phyloP scores from a whole-genome alignment of 2,888 invertebrate genomes.

The Diabrotica balteata region DNA sequence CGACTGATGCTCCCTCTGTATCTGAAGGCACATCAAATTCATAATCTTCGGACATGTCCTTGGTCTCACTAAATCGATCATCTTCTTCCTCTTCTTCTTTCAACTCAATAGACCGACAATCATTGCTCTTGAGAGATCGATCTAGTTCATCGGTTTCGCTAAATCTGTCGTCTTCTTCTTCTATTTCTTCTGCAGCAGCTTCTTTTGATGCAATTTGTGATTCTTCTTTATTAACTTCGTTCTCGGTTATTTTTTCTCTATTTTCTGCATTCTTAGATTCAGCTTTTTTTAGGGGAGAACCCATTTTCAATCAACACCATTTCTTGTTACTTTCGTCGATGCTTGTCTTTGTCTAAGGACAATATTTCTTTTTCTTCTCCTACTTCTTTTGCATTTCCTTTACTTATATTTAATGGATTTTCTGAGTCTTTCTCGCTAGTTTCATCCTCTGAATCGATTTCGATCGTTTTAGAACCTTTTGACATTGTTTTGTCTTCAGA shows the following conservation, averaged over 20 bases:
- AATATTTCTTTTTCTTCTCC: not conserved
- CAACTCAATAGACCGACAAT: too few relatives aligned
- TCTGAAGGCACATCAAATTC: slow-evolving; percentile 42
- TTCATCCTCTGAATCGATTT: not conserved
- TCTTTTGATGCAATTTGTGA: slow-evolving; percentile 11
- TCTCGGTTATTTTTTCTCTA: not conserved
- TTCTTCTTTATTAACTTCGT: not conserved
- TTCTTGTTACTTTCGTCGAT: too few relatives aligned
- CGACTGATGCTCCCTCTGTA: slow-evolving; percentile 26
- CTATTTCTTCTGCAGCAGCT: too few relatives aligned
- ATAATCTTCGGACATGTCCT: slow-evolving; percentile 36
- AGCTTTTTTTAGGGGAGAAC: too few relatives aligned
- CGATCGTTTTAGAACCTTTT: slow-evolving; percentile 8
- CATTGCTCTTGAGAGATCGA: too few relatives aligned
- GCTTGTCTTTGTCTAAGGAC: too few relatives aligned
- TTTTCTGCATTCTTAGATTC: not conserved
- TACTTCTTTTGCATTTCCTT: not conserved
- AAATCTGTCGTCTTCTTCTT: not conserved
- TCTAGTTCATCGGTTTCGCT: not conserved
- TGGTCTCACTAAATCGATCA: slow-evolving; percentile 25
- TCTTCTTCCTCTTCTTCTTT: slow-evolving; percentile 16
- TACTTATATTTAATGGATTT: not conserved
- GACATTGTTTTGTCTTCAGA: slow-evolving; percentile 3
- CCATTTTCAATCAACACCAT: too few relatives aligned
- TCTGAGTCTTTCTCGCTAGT: not conserved